Conservation (phyloP, 35 echinoderm and acorn worm genomes). For the Eucidaris tribuloides region DNA sequence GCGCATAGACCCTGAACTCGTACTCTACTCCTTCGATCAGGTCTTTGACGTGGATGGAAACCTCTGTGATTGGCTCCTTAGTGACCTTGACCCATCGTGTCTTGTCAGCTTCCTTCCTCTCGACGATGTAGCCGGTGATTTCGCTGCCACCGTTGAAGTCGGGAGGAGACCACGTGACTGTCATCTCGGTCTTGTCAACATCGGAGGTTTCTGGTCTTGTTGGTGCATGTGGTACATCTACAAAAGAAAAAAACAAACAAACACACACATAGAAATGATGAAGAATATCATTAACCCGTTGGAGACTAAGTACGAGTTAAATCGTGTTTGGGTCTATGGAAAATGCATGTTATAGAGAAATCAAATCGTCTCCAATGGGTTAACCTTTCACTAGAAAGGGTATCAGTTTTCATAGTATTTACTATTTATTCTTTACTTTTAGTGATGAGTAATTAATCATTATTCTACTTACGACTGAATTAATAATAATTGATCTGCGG, state of each 20-base stretch:
- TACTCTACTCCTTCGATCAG: conserved; percentile 86
- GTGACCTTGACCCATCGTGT: conserved; percentile 63
- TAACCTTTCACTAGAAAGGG: no score
- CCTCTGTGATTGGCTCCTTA: conserved; percentile 51
- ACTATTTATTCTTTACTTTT: no score
- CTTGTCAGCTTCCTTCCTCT: conserved; percentile 82
- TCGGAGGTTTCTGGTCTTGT: conserved; percentile 40
- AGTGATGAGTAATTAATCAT: no score
- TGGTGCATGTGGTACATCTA: conserved; percentile 65
- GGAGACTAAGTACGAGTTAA: no score
- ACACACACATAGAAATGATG: no score
- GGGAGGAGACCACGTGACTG: conserved; percentile 55
- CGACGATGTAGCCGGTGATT: conserved; percentile 86
- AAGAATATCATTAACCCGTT: no score
- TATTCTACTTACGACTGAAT: no score
- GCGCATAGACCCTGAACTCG: conserved; percentile 76
- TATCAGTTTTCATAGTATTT: no score
- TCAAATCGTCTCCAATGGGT: no score
- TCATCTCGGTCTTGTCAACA: conserved; percentile 48
- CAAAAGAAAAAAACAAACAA: not conserved
- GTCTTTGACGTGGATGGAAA: conserved; percentile 52
- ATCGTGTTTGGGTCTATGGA: no score
- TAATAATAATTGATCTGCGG: no score
- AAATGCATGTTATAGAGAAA: no score
- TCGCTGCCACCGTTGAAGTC: conserved; percentile 81